Base-by-base conservation (phyloP, 1,140 invertebrate genomes). In the Drosophila pallidifrons region DNA sequence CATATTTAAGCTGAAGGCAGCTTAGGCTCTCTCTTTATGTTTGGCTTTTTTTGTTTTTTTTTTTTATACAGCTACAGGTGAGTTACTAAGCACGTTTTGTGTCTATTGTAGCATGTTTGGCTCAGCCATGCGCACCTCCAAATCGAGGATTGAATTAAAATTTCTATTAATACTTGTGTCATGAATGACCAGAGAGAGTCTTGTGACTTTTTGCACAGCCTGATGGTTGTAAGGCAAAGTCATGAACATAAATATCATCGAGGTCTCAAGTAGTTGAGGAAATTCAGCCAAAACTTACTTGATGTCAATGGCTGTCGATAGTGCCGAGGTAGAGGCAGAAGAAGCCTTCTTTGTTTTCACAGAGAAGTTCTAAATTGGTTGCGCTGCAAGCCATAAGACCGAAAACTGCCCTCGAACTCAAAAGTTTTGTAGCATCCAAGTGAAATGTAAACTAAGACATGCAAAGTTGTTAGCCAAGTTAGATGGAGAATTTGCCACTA, bases 81-180 rank as follows among this genome's bases (percentile, higher is more conserved):
- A 32, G 15, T n/a, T 49, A 49, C 45, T 49, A 47, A 15, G 45
- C 59, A 49, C 45, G 59, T 61, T 30, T 25, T 32, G 45, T 38
- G 54, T 57, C 15, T 35, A 57, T 7, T 41, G 54, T 57, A 41
- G 8, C 54, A 57, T 38, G 35, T 11, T 41, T 15, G 25, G 54
- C 35, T 57, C 54, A 57, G 54, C 35, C 59, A 61, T 49, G 59
- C 59, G 59, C 30, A 61, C 13, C 35, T 32, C 15, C 59, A 35
- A 61, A 46, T 15, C 10, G 16, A 38, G 59, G 45, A 49, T 49
- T 49, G 59, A 61, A 61, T 61, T 49, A 61, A 61, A 47, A 61
- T 35, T 61, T 49, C 45, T 30, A 57, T 47, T 47, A 61, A 61
- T 61, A 61, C 59, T 25, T 25, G 45, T 61, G 43, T 15, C 43